Evolutionary conservation across 64 coral and sea anemone genomes (phyloP).

Genomic region (Dendrophyllia cribrosa): DNA sequence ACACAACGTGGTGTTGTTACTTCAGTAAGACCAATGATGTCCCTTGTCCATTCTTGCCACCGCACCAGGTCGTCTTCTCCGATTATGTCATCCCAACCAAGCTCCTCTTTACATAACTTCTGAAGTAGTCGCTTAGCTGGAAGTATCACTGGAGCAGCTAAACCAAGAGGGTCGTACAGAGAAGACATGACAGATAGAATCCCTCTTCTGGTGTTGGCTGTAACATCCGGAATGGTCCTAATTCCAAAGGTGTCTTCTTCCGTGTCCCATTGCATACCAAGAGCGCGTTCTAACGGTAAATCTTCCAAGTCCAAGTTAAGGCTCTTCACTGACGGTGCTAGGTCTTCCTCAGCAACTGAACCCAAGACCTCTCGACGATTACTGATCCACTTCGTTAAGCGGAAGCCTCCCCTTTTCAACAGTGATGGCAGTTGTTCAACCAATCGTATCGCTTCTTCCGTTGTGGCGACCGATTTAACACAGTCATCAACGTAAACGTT

Average conservation of each 20-base stretch:
- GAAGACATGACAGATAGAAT: conserved; percentile 13
- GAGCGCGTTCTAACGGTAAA: conserved; percentile 49
- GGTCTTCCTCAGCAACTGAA: conserved; percentile 4
- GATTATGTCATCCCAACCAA: conserved; percentile 14
- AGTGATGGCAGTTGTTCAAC: background rate
- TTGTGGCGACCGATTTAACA: conserved; percentile 18
- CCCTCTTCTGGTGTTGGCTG: background rate
- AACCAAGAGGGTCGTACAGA: background rate
- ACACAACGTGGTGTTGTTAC: no score
- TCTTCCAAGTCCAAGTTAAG: conserved; percentile 39
- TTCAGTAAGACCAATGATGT: no score
- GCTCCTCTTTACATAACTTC: background rate
- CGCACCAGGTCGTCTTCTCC: background rate
- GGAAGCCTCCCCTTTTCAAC: conserved; percentile 37
- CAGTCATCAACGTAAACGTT: conserved; percentile 60
- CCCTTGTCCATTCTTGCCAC: background rate
- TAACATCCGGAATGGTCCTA: background rate
- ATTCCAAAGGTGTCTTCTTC: conserved; percentile 10
- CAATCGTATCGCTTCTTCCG: background rate
- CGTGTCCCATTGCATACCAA: conserved; percentile 57
- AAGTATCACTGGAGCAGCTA: background rate
- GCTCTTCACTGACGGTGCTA: conserved; percentile 41
- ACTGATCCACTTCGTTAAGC: conserved; percentile 21
- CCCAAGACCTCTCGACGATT: conserved; percentile 22
- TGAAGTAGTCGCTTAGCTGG: conserved; percentile 28